Percentiles rank a stretch among this genome's conserved stretches.
These are phyloP conservation scores for Anoplius nigerrimus DNA, from an alignment of 2,888 invertebrate genomes.

Conservation along the genomic window DNA sequence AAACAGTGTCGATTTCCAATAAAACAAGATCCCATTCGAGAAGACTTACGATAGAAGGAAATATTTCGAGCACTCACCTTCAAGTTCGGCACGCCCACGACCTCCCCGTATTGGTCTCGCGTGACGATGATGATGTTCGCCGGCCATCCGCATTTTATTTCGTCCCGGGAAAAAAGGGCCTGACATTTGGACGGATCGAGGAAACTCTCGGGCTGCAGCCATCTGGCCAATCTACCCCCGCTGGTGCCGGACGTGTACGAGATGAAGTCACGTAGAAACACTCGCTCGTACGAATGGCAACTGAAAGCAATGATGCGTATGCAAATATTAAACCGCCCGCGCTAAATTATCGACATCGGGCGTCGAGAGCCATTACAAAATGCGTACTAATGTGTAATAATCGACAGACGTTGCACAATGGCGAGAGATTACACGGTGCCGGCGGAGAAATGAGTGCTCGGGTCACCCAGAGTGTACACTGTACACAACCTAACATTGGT, in stretches of 20 bases:
- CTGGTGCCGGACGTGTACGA: slow-evolving; percentile 89
- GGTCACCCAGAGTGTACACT: slow-evolving; percentile 4
- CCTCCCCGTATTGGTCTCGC: slow-evolving; percentile 94
- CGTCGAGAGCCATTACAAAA: slow-evolving; percentile 8
- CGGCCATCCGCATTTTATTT: slow-evolving; percentile 88
- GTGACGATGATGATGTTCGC: slow-evolving; percentile 88
- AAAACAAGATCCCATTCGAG: background rate
- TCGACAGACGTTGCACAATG: slow-evolving; percentile 21
- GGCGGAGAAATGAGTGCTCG: background rate
- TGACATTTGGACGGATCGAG: slow-evolving; percentile 93
- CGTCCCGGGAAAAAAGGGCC: slow-evolving; percentile 84
- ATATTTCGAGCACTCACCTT: slow-evolving; percentile 78
- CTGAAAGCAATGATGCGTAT: slow-evolving; percentile 75
- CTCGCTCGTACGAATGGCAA: slow-evolving; percentile 91
- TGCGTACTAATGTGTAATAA: slow-evolving; percentile 3
- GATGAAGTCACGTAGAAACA: slow-evolving; percentile 95
- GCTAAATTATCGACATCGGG: background rate
- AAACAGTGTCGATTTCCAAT: too few species aligned
- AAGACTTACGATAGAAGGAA: too few species aligned
- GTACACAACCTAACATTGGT: too few species aligned
- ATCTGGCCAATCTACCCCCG: slow-evolving; percentile 94
- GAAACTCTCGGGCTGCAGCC: slow-evolving; percentile 95
- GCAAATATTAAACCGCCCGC: too few species aligned
- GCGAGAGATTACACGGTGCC: background rate
- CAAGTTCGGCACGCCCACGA: slow-evolving; percentile 89